Percentiles rank a stretch among this genome's conserved stretches.
phyloP scores from a whole-genome alignment of 2,888 invertebrate species.

The Ceramica pisi region DNA sequence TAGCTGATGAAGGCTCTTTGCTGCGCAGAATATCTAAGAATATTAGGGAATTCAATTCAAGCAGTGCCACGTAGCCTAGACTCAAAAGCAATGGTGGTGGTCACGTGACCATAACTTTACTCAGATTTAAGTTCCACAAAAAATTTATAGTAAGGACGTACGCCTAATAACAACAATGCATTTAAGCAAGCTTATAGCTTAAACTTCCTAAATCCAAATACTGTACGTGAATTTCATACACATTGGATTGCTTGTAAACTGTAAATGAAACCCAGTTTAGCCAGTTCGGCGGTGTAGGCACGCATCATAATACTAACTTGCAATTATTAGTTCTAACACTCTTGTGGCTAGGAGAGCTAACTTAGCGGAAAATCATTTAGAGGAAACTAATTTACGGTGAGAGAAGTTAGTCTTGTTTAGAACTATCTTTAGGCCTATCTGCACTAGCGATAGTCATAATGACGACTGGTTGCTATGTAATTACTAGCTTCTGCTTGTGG shows the following conservation, averaged over 20 bases:
- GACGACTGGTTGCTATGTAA: background rate
- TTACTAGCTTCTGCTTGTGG: no score
- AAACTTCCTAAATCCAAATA: background rate
- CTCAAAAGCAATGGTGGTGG: no score
- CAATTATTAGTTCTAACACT: background rate
- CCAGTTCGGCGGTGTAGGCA: background rate
- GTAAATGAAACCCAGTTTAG: slow-evolving; percentile 10
- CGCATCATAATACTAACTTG: background rate
- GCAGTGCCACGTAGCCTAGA: no score
- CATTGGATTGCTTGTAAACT: slow-evolving; percentile 11
- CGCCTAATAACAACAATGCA: background rate
- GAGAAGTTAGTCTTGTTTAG: background rate
- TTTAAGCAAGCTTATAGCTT: background rate
- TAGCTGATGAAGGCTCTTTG: no score
- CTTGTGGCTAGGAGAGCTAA: background rate
- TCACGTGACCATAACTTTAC: no score
- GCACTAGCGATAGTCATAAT: background rate
- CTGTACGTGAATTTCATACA: slow-evolving; percentile 9
- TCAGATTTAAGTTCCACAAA: no score
- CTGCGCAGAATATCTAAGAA: no score
- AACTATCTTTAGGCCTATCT: background rate
- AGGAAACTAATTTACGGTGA: background rate
- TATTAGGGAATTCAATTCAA: no score
- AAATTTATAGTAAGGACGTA: no score
- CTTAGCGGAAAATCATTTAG: background rate